Evolutionary conservation across 2,888 invertebrate genomes (phyloP), one percentile per base, ranked within the genome.

Genomic region (Aspidiotus destructor): DNA sequence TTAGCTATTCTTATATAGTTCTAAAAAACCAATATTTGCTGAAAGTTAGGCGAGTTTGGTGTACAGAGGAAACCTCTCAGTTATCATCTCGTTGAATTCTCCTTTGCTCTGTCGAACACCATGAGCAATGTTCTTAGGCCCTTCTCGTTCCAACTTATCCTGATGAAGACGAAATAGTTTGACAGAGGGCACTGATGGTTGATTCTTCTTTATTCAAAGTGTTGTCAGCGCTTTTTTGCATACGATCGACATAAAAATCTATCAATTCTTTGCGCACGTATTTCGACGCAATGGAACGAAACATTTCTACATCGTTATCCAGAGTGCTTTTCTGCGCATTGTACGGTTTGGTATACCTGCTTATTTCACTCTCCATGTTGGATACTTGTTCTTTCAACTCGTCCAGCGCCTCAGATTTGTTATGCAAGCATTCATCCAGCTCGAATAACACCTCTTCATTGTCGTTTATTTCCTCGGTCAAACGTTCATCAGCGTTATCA

Each of bases 221-320:
- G 16, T 64, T 64, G 2, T 52, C 16, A 11, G 57, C 64, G 13
- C 57, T 16, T 17, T 57, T 57, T 8, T 28, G 52, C 64, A 64
- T 64, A 15, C 64, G 55, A 64, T 64, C 64, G 41, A 64, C 57
- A 41, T 64, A 64, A 42, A 64, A 64, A 42, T 64, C 44, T 1
- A 64, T 17, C 15, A 64, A 42, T 17, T 64, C 64, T 41, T 15
- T 16, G 42, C 42, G 54, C 1, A 64, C 55, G 17, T 64, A 64
- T 17, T 64, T 64, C 8, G 54, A 41, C 7, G 64, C 64, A 42
- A 64, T 55, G 7, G 17, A 42, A 13, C 57, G 57, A 42, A 64
- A 64, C 42, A 64, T 42, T 16, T 28, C 7, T 0, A 64, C 55
- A 11, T 64, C 64, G 28, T 42, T 53, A 42, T 64, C 64, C 28